These are phyloP conservation scores for Cyrtodaria siliqua DNA, from an alignment of 2,888 invertebrate species.

Conservation along the genomic window DNA sequence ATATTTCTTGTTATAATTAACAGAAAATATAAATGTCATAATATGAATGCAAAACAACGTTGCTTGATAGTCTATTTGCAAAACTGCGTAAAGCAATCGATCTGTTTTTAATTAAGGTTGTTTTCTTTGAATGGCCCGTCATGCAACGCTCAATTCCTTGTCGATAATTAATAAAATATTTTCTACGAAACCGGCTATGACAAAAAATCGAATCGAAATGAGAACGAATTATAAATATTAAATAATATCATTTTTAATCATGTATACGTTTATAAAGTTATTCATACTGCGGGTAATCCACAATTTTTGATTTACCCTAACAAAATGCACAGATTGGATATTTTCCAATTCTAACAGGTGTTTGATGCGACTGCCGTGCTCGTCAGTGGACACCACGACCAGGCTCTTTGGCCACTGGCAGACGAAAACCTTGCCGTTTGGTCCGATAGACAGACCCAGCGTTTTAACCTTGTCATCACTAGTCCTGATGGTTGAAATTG, in stretches of 20 bases:
- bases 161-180: too few relatives aligned
- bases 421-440: constrained; percentile 2
- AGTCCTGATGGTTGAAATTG: background rate
- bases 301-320: background rate
- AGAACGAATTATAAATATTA: too few relatives aligned
- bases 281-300: background rate
- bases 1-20: too few relatives aligned
- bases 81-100: too few relatives aligned
- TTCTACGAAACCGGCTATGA: too few relatives aligned
- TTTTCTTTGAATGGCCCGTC: too few relatives aligned
- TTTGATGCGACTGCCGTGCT: background rate
- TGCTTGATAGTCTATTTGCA: too few relatives aligned
- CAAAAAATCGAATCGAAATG: too few relatives aligned
- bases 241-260: background rate
- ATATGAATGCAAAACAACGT: too few relatives aligned
- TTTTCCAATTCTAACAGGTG: background rate
- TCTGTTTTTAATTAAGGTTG: too few relatives aligned
- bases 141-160: too few relatives aligned
- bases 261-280: constrained; percentile 6
- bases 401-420: constrained; percentile 2
- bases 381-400: background rate
- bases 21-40: too few relatives aligned
- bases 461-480: background rate
- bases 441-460: background rate
- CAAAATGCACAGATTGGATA: background rate